A percentile compares a stretch with the other conserved stretches of the same genome.
Evolutionary conservation across 2,888 invertebrate species (phyloP).

Genomic region (Acleris cristana): DNA sequence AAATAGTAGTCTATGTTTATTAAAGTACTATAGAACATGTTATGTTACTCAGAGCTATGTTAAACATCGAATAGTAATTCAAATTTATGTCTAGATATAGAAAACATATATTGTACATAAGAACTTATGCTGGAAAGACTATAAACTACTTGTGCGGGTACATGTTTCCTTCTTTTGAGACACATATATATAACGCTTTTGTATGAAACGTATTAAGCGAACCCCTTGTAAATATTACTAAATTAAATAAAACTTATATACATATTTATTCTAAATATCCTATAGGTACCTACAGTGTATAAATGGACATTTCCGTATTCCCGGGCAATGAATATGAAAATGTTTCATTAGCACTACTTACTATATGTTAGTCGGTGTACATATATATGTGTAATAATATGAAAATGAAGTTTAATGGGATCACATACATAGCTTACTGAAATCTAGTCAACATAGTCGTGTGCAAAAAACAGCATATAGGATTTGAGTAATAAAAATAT

Average conservation of each 20-base stretch:
- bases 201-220: slow-evolving; percentile 23
- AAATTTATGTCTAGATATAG: slow-evolving; percentile 43
- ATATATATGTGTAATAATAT: slow-evolving; percentile 35
- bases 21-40: too few species aligned
- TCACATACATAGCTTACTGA: slow-evolving; percentile 45
- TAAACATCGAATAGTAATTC: slow-evolving; percentile 45
- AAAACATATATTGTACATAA: slow-evolving; percentile 51
- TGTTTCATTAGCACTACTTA: slow-evolving; percentile 45
- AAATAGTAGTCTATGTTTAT: too few species aligned
- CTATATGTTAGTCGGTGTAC: slow-evolving; percentile 13
- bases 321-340: slow-evolving; percentile 78
- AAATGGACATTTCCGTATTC: slow-evolving; percentile 65
- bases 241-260: slow-evolving; percentile 41
- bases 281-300: slow-evolving; percentile 1
- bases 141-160: slow-evolving; percentile 47
- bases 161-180: slow-evolving; percentile 17
- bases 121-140: slow-evolving; percentile 61
- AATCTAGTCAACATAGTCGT: slow-evolving; percentile 41
- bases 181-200: slow-evolving; percentile 12
- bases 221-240: slow-evolving; percentile 41
- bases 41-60: slow-evolving; percentile 26
- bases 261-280: slow-evolving; percentile 39
- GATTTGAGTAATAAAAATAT: slow-evolving; percentile 23
- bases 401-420: slow-evolving; percentile 49
- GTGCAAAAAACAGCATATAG: slow-evolving; percentile 36